A percentile compares a stretch with the other conserved stretches of the same genome.
phyloP scores from a whole-genome alignment of 2,797 vertebrate species.

The Argentina silus region DNA sequence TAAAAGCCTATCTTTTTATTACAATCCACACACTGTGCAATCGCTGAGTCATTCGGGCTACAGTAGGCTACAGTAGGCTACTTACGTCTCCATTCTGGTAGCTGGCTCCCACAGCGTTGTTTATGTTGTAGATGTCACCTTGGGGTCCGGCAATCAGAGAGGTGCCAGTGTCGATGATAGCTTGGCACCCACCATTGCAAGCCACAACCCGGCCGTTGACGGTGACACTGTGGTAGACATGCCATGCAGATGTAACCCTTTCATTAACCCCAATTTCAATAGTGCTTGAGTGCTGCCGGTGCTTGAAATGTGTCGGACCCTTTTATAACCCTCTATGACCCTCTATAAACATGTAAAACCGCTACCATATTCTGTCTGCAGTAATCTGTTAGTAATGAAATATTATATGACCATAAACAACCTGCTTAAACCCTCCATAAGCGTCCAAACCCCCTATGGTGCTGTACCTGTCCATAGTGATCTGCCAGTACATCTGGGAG shows the following conservation, averaged over 20 bases:
- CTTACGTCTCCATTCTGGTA: slow-evolving; percentile 18
- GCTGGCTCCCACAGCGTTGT: slow-evolving; percentile 6
- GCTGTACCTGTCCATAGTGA: slow-evolving; percentile 55
- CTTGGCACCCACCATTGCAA: slow-evolving; percentile 38
- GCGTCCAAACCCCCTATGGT: background rate
- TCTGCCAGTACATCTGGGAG: slow-evolving; percentile 62
- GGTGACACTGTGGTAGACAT: slow-evolving; percentile 24
- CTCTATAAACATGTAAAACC: too few relatives aligned
- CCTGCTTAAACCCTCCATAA: too few relatives aligned
- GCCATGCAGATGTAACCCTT: background rate
- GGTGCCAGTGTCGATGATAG: slow-evolving; percentile 45
- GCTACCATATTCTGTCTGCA: background rate
- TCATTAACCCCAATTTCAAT: too few relatives aligned
- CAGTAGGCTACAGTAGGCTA: background rate
- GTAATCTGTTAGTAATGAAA: too few relatives aligned
- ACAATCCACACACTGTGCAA: too few relatives aligned
- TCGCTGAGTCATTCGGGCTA: too few relatives aligned
- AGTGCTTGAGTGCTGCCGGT: too few relatives aligned
- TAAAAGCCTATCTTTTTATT: background rate
- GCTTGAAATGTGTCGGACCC: background rate
- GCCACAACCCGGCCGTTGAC: slow-evolving; percentile 40
- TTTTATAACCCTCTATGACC: background rate
- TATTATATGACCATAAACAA: too few relatives aligned
- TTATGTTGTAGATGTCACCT: slow-evolving; percentile 24
- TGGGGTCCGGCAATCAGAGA: slow-evolving; percentile 28